phyloP scores from a whole-genome alignment of 2,113 vertebrate genomes.

The Lampris incognitus region DNA sequence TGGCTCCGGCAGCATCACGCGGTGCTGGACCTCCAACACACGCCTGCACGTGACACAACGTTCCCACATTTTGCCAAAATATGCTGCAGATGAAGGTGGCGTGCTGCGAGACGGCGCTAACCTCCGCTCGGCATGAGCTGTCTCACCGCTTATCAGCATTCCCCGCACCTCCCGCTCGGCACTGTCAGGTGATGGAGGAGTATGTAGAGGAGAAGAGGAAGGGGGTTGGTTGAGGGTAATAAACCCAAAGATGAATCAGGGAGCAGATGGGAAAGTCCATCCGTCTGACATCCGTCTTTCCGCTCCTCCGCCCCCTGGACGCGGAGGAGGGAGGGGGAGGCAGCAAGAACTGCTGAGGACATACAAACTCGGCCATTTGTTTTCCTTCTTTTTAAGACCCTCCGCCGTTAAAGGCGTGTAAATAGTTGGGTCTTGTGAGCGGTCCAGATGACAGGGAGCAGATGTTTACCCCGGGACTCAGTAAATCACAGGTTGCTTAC shows the following conservation, averaged over 20 bases:
- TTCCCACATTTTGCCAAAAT: no score
- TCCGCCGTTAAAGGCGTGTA: slow-evolving; percentile 56
- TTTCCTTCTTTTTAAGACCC: slow-evolving; percentile 1
- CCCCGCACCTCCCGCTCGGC: background rate
- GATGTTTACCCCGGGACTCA: slow-evolving; percentile 67
- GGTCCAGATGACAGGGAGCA: slow-evolving; percentile 64
- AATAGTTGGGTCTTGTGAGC: slow-evolving; percentile 57
- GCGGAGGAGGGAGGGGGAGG: slow-evolving; percentile 38
- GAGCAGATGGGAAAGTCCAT: slow-evolving; percentile 10
- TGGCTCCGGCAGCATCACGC: no score
- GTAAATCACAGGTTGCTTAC: slow-evolving; percentile 70
- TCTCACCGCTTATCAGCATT: slow-evolving; percentile 9
- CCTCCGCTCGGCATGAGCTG: no score
- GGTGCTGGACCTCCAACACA: no score
- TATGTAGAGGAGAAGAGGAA: slow-evolving; percentile 18
- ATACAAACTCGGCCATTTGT: slow-evolving; percentile 30
- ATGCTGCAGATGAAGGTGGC: no score
- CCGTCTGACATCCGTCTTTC: background rate
- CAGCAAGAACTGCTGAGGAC: slow-evolving; percentile 58
- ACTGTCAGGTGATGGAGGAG: slow-evolving; percentile 53
- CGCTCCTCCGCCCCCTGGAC: slow-evolving; percentile 21
- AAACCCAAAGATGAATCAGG: slow-evolving; percentile 48
- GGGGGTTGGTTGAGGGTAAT: slow-evolving; percentile 18
- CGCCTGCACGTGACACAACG: no score
- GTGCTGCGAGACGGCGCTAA: no score